Evolutionary conservation across 2,113 vertebrate genomes (phyloP).

Genomic region (Pachycephala philippinensis): DNA sequence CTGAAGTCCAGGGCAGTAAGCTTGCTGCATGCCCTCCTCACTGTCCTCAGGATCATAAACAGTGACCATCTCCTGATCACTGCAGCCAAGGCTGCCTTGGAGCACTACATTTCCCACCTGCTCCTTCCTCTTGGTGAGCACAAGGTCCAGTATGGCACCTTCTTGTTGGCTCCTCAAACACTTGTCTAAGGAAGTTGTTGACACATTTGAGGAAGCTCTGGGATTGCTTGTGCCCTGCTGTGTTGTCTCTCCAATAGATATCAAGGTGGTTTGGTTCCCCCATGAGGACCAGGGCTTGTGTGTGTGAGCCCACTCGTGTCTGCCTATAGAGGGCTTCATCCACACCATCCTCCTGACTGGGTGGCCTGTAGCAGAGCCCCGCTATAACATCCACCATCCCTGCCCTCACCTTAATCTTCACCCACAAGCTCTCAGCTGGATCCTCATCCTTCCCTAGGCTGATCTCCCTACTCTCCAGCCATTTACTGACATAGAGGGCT

Average conservation of each 20-base stretch:
- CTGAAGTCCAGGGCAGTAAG: not conserved
- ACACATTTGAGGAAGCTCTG: not conserved
- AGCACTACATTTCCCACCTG: not conserved
- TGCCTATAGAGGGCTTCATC: not conserved
- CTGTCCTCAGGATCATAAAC: not conserved
- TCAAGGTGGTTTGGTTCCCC: not conserved
- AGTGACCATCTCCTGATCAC: not conserved
- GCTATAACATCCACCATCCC: no score
- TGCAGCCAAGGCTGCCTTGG: no score
- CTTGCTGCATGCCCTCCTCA: rapidly evolving
- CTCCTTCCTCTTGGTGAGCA: not conserved
- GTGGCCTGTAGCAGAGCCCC: not conserved
- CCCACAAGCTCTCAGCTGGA: not conserved
- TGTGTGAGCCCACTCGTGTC: not conserved
- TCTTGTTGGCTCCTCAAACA: not conserved
- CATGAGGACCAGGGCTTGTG: not conserved
- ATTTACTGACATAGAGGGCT: no score
- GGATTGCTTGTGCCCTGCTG: not conserved
- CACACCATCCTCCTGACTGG: not conserved
- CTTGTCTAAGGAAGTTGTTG: not conserved
- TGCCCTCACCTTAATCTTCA: not conserved
- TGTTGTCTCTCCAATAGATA: not conserved
- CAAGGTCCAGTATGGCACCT: not conserved
- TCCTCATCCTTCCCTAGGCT: not conserved
- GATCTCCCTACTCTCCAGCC: not conserved